These are phyloP conservation scores for Drosophila simulans DNA, from an alignment of 1,140 invertebrate species.

Conservation along the genomic window DNA sequence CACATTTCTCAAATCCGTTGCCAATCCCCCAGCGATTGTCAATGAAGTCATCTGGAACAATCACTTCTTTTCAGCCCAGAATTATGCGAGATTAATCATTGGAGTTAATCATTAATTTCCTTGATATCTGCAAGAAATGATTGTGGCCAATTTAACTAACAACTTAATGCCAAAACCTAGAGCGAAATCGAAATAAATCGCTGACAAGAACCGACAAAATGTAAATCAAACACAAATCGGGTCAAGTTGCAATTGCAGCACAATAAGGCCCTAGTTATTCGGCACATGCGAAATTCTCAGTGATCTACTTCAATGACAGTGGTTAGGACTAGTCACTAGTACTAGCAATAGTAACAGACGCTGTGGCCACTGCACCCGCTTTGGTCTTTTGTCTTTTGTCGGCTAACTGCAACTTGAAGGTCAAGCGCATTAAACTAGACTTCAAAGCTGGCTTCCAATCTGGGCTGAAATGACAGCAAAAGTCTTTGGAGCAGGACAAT, in stretches of 20 bases:
- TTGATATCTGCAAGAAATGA: constrained; percentile 57
- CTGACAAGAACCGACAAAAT: constrained; percentile 56
- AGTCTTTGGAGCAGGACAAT: constrained; percentile 28
- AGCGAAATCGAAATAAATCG: constrained; percentile 41
- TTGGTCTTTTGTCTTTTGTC: constrained; percentile 23
- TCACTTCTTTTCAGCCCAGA: constrained; percentile 47
- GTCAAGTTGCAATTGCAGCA: constrained; percentile 65
- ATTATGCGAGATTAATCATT: constrained; percentile 79
- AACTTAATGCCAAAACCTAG: constrained; percentile 59
- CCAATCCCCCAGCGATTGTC: constrained; percentile 44
- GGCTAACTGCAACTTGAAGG: constrained; percentile 45
- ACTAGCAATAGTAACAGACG: constrained; percentile 11
- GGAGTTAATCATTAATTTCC: constrained; percentile 65
- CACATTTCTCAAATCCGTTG: constrained; percentile 59
- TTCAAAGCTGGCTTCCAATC: constrained; percentile 49
- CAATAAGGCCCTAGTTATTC: constrained; percentile 69
- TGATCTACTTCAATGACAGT: constrained; percentile 70
- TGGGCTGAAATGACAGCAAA: constrained; percentile 68
- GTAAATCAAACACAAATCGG: constrained; percentile 53
- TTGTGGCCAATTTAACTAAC: constrained; percentile 66
- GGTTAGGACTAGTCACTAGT: constrained; percentile 17
- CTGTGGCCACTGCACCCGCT: constrained; percentile 20
- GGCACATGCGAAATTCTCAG: constrained; percentile 80
- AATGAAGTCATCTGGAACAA: constrained; percentile 63
- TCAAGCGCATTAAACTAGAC: constrained; percentile 60